Evolutionary conservation across 2,888 invertebrate genomes (phyloP), one percentile per base, ranked within the genome.

Genomic region (Oligia strigilis): DNA sequence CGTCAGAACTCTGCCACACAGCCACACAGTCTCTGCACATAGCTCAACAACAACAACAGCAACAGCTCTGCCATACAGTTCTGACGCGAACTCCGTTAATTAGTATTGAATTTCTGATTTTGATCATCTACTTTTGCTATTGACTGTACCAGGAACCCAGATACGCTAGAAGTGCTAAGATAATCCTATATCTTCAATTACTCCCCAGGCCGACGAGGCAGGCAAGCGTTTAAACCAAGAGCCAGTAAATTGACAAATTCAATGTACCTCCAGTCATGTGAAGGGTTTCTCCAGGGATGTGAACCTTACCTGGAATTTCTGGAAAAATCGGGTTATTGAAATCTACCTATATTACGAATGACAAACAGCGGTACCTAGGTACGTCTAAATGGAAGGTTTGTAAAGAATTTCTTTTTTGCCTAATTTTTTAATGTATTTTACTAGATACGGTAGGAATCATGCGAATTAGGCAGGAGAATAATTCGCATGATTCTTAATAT

Each of bases 161-260:
- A 80, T 9, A 60, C 2, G 46, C 43, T 9, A 46, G 43, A 14
- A 49, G 49, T 29, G 81, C 55, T 66, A 0, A 72, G 58, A 73
- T 85, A 81, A 82, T 82, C 62, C 62, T n/a, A 58, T 85, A 43
- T 67, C 58, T 23, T 23, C 66, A 72, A 86, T 86, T 83, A 83
- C 62, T n/a, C 29, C 43, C 29, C 23, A 23, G 52, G 40, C 13
- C 14, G 14, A 23, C 58, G 46, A 67, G 29, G 36, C 60, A 66
- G 65, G n/a, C 66, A 67, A 40, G 66, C 86, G 70, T 40, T 58
- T 46, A n/a, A 79, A 43, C 52, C 70, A 71, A 84, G 36, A 40
- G 36, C 14, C 19, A 78, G 43, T n/a, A 66, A 74, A 75, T 81
- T 82, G 81, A 70, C 43, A 69, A 82, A 82, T 81, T 73, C 49